Percentiles rank a stretch among this genome's conserved stretches.
Evolutionary conservation across 2,888 invertebrate genomes (phyloP).

Genomic region (Ommatoiulus sabulosus): DNA sequence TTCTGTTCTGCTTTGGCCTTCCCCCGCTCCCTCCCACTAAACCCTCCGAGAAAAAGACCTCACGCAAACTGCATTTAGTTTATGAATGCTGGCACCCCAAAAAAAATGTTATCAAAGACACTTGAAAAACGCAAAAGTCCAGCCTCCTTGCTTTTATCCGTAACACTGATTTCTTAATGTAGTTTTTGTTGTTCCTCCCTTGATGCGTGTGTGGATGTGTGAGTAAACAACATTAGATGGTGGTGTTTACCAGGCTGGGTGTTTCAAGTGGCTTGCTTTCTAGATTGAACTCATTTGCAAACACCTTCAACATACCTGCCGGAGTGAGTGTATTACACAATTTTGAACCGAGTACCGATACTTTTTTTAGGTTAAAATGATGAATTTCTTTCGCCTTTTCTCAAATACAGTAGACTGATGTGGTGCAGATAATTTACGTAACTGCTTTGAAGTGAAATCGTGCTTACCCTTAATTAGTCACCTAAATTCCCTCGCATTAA

Average conservation of each 20-base stretch:
- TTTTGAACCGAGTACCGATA: slow-evolving; percentile 5
- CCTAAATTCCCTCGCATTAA: background rate
- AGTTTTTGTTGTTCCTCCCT: slow-evolving; percentile 12
- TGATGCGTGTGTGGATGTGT: slow-evolving; percentile 34
- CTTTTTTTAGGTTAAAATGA: slow-evolving; percentile 41
- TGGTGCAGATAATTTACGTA: background rate
- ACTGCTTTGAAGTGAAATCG: slow-evolving; percentile 16
- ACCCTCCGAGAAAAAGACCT: background rate
- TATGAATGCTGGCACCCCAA: slow-evolving; percentile 5
- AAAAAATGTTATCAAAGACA: slow-evolving; percentile 39
- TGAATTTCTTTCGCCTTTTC: slow-evolving; percentile 9
- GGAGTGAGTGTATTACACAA: background rate
- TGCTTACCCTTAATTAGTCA: slow-evolving; percentile 35
- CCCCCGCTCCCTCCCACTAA: background rate
- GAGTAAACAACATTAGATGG: slow-evolving; percentile 29
- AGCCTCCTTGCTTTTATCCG: slow-evolving; percentile 35
- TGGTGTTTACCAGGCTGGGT: slow-evolving; percentile 26
- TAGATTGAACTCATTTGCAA: slow-evolving; percentile 43
- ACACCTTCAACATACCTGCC: slow-evolving; percentile 11
- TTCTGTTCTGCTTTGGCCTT: slow-evolving; percentile 36
- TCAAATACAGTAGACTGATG: background rate
- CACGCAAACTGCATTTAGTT: slow-evolving; percentile 30
- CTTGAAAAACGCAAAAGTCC: slow-evolving; percentile 40
- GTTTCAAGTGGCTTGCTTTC: slow-evolving; percentile 24
- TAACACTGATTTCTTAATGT: slow-evolving; percentile 40